Evolutionary conservation across 1,140 invertebrate genomes (phyloP).

Genomic region (Plodia interpunctella): DNA sequence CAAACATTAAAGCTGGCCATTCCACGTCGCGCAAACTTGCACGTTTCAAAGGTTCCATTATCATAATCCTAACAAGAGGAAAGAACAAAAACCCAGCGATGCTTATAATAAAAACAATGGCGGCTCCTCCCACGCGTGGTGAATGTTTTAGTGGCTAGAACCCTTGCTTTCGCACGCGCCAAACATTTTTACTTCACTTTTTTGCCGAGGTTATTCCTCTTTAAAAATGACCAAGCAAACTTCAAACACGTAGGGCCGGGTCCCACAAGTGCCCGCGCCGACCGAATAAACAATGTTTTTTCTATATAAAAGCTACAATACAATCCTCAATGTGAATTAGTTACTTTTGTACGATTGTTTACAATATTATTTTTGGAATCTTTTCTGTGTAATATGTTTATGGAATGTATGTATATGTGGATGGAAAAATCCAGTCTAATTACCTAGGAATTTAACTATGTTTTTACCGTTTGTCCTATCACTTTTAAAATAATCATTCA

Average conservation of each 20-base stretch:
- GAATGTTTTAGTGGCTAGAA: conserved; percentile 37
- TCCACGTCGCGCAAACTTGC: conserved; percentile 13
- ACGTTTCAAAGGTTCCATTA: conserved; percentile 45
- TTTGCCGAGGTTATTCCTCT: conserved; percentile 19
- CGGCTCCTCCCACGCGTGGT: conserved; percentile 26
- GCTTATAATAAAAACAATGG: conserved; percentile 58
- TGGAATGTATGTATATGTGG: no score
- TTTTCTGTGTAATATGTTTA: no score
- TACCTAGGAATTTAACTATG: no score
- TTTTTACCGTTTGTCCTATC: no score
- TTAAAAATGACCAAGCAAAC: conserved; percentile 16
- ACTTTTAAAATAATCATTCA: no score
- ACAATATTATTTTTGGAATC: no score
- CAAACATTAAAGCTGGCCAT: not conserved
- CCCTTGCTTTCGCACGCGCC: conserved; percentile 22
- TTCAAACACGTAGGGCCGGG: conserved; percentile 7
- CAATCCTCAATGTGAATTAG: not conserved
- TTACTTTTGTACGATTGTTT: no score
- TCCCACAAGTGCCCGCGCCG: conserved; percentile 7
- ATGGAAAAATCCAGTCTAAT: no score
- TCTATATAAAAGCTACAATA: not conserved
- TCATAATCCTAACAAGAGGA: conserved; percentile 47
- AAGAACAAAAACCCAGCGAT: conserved; percentile 45
- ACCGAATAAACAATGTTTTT: conserved; percentile 6
- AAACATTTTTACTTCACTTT: conserved; percentile 30